phyloP scores from a whole-genome alignment of 2,888 invertebrate genomes.

The Leuctra nigra region DNA sequence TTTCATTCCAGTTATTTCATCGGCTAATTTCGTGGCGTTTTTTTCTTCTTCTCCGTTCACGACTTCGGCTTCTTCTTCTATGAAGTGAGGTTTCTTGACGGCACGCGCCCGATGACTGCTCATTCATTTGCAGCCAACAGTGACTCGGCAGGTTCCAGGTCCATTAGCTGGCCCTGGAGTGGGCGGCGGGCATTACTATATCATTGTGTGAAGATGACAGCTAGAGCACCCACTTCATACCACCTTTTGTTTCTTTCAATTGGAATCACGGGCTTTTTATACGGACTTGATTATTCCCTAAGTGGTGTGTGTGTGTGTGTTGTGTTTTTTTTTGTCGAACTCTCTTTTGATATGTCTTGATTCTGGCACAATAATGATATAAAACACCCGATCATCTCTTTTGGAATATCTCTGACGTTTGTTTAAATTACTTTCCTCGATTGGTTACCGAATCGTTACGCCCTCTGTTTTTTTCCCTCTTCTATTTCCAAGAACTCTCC shows the following conservation, averaged over 20 bases:
- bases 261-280: background rate
- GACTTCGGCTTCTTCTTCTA: background rate
- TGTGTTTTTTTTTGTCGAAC: background rate
- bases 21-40: conserved; percentile 5
- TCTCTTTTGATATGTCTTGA: background rate
- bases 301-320: background rate
- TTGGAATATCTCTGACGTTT: background rate
- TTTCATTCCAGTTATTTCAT: background rate
- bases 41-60: background rate
- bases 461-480: background rate
- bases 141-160: conserved; percentile 21
- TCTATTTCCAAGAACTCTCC: no score
- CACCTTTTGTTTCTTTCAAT: conserved; percentile 6
- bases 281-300: background rate
- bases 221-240: background rate
- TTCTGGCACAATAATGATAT: background rate
- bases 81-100: background rate
- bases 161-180: conserved; percentile 8
- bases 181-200: conserved; percentile 6
- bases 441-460: background rate
- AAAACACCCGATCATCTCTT: background rate
- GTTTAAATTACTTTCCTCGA: background rate
- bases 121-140: conserved; percentile 20
- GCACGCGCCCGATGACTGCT: conserved; percentile 17
- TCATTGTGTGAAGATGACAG: background rate